phyloP scores from a whole-genome alignment of 2,113 vertebrate genomes.

The Silurus meridionalis region DNA sequence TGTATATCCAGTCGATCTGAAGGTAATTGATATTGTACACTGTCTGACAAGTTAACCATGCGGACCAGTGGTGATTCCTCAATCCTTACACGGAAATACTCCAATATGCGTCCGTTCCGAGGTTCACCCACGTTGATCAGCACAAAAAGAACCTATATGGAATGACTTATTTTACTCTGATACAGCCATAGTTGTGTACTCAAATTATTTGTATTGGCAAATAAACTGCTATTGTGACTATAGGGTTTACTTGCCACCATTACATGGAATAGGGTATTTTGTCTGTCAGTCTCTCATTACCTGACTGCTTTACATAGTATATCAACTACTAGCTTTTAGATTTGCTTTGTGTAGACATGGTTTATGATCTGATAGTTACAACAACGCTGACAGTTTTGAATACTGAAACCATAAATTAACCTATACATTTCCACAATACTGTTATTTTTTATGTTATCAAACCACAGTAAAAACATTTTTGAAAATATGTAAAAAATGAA shows the following conservation, averaged over 20 bases:
- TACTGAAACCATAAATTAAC: not conserved
- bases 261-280: not conserved
- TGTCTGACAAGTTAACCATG: constrained; percentile 81
- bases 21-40: constrained; percentile 83
- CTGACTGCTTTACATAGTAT: not conserved
- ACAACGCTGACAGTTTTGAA: not conserved
- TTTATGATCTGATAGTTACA: not conserved
- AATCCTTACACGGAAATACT: constrained; percentile 82
- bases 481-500: not conserved
- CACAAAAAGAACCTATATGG: constrained; percentile 82
- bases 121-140: constrained; percentile 78
- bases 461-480: not conserved
- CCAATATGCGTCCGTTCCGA: constrained; percentile 80
- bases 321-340: not conserved
- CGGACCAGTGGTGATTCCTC: constrained; percentile 78
- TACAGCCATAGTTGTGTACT: not conserved
- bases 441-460: not conserved
- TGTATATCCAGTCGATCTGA: constrained; percentile 73
- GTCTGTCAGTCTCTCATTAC: not conserved
- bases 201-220: not conserved
- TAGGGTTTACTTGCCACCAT: not conserved
- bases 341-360: not conserved
- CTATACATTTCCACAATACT: not conserved
- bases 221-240: not conserved
- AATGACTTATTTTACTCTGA: not conserved